Percentiles rank a stretch among this genome's conserved stretches.
These are phyloP conservation scores for Scaptomyza reducta DNA, from an alignment of 2,888 invertebrate species.

Conservation along the genomic window DNA sequence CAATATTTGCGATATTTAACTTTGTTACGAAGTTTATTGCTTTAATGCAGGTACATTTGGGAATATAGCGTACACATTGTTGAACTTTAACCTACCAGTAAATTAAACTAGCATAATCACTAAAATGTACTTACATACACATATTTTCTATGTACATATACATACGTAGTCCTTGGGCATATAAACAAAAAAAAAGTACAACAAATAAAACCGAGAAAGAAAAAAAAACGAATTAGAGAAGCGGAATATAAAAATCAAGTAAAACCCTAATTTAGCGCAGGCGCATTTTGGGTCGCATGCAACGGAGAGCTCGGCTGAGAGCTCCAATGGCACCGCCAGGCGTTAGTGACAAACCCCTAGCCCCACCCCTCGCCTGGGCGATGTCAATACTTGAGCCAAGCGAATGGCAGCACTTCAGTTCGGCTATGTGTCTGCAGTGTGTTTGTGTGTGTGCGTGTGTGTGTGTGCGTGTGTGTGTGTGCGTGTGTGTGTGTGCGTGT, in stretches of 20 bases:
- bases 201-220: constrained; percentile 4
- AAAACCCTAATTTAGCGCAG: constrained; percentile 71
- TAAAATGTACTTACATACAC: not conserved
- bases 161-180: constrained; percentile 14
- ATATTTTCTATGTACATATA: constrained; percentile 5
- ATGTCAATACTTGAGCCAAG: constrained; percentile 72
- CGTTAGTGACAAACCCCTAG: constrained; percentile 17
- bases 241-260: constrained; percentile 40
- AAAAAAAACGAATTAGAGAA: constrained; percentile 8
- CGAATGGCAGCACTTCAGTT: constrained; percentile 72
- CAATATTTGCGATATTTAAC: no score
- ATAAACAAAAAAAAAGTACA: constrained; percentile 31
- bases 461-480: constrained; percentile 16
- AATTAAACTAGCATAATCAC: no score
- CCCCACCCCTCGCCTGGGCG: constrained; percentile 23
- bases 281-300: constrained; percentile 53
- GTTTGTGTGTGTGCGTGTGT: constrained; percentile 16
- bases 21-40: no score
- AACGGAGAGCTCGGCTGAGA: constrained; percentile 34
- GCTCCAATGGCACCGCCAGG: constrained; percentile 75
- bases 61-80: no score
- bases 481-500: constrained; percentile 14
- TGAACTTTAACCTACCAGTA: not conserved
- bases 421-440: constrained; percentile 17
- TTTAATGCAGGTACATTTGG: no score